Evolutionary conservation across 2,888 invertebrate genomes (phyloP).

Genomic region (Taphrorychus bicolor): DNA sequence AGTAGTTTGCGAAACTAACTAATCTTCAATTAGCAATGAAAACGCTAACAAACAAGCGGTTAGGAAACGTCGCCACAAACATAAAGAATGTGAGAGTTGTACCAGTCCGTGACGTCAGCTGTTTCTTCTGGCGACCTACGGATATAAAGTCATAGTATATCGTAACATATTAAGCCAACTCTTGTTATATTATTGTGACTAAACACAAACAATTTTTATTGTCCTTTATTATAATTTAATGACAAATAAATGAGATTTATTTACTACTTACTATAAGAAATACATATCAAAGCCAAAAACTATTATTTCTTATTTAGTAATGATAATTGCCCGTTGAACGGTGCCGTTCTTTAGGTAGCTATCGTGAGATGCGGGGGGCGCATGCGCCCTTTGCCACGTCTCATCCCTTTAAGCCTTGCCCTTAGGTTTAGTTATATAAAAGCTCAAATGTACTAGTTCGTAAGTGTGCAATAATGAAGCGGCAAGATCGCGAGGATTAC

Average conservation of each 20-base stretch:
- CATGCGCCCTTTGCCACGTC: not conserved
- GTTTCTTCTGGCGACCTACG: too few relatives aligned
- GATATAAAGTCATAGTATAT: too few relatives aligned
- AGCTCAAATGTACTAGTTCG: not conserved
- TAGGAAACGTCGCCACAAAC: too few relatives aligned
- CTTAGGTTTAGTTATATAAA: not conserved
- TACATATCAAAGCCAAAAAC: not conserved
- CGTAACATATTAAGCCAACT: too few relatives aligned
- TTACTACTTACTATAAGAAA: not conserved
- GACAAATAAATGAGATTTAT: not conserved
- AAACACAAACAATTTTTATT: too few relatives aligned
- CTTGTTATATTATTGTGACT: too few relatives aligned
- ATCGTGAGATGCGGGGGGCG: not conserved
- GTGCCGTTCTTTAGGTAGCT: not conserved
- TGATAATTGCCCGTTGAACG: not conserved
- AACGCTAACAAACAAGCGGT: too few relatives aligned
- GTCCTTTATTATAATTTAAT: not conserved
- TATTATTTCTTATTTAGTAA: not conserved
- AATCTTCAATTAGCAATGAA: too few relatives aligned
- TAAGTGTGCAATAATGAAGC: not conserved
- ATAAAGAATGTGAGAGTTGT: too few relatives aligned
- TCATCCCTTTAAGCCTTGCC: not conserved
- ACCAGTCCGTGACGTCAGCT: too few relatives aligned
- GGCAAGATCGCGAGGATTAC: too few relatives aligned
- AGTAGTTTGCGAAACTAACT: too few relatives aligned